phyloP scores from a whole-genome alignment of 2,113 vertebrate genomes.

The Bagarius yarrelli region DNA sequence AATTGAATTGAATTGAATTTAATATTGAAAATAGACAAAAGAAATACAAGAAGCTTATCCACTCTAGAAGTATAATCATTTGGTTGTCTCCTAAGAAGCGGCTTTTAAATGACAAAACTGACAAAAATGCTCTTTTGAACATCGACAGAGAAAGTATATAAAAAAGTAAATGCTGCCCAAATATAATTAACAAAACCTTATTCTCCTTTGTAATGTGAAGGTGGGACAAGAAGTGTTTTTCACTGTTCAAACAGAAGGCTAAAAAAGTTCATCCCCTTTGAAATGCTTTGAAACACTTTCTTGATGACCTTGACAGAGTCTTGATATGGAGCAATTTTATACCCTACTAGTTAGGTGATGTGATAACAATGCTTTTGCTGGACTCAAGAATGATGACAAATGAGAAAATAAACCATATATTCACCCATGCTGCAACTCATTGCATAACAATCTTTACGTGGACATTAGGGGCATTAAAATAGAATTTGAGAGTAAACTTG shows the following conservation, averaged over 20 bases:
- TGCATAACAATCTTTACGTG: not conserved
- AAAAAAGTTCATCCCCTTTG: not conserved
- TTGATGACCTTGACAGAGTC: not conserved
- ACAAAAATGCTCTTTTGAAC: not conserved
- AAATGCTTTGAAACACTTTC: too few species aligned
- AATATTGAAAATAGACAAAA: not conserved
- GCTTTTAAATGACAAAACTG: not conserved
- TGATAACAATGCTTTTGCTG: not conserved
- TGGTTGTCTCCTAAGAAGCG: not conserved
- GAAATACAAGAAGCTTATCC: not conserved
- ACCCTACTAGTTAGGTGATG: too few species aligned
- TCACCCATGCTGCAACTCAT: not conserved
- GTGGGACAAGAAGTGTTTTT: not conserved
- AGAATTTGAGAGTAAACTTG: not conserved
- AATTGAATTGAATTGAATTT: too few species aligned
- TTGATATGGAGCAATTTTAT: not conserved
- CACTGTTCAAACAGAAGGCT: not conserved
- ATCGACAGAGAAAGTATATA: not conserved
- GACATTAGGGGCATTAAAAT: not conserved
- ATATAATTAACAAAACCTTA: not conserved
- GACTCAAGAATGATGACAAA: not conserved
- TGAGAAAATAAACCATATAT: not conserved
- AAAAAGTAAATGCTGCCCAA: not conserved
- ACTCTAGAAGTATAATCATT: not conserved
- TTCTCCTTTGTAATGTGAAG: too few species aligned